Conservation (phyloP, 2,113 vertebrate species). For the Eubucco bourcierii region DNA sequence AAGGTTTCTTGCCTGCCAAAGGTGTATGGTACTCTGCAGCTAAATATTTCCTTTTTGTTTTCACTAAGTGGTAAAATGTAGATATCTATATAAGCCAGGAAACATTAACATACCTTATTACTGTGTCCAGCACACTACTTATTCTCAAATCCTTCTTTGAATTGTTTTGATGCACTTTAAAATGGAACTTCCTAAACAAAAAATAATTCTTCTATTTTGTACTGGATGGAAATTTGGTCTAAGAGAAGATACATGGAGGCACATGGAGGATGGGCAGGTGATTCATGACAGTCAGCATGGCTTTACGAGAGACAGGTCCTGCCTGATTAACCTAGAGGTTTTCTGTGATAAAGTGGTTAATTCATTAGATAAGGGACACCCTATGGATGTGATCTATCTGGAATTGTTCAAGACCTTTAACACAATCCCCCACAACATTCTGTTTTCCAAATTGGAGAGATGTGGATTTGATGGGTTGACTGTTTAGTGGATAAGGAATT, state of each 20-base stretch:
- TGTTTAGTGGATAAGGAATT: no score
- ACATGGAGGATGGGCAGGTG: no score
- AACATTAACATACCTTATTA: neutral
- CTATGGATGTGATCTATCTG: no score
- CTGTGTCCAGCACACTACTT: neutral
- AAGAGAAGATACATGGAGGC: neutral
- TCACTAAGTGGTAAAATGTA: neutral
- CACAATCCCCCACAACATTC: no score
- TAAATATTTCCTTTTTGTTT: neutral
- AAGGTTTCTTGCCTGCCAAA: neutral
- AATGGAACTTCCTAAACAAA: neutral
- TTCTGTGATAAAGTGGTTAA: no score
- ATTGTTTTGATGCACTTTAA: neutral
- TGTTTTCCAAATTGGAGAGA: no score
- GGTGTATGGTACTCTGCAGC: neutral
- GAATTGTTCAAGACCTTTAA: no score
- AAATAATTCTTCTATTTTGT: neutral
- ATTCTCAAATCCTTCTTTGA: neutral
- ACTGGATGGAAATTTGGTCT: neutral
- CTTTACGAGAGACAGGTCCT: no score
- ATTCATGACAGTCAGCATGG: no score
- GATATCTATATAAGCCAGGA: neutral
- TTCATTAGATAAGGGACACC: no score
- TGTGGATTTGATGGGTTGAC: no score
- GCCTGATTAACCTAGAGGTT: no score